Evolutionary conservation across 2,888 invertebrate species (phyloP), one percentile per base, ranked within the genome.

Genomic region (Chymomyza amoena): DNA sequence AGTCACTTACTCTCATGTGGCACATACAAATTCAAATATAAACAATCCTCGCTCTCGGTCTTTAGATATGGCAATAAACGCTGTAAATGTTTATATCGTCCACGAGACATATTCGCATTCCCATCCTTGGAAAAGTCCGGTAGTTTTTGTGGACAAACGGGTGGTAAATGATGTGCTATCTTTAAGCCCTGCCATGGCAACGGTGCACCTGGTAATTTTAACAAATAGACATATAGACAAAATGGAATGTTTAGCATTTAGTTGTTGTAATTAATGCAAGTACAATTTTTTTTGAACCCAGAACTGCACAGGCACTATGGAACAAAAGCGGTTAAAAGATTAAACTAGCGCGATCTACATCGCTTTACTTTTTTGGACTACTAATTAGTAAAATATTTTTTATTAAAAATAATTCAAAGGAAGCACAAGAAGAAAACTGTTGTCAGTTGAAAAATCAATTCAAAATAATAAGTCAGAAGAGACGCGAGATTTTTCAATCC

Each of bases 1-100:
- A 70, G 68, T 72, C 54, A 76, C 95, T 94, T 92, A 97, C 97
- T 96, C 92, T 94, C 94, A 75, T 95, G 95, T 1, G 98, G 98
- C 45, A 96, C 95, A 91, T 97, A 99, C 75, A 99, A 94, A 92
- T 98, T 99, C 89, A 99, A 93, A 91, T 96, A 97, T 66, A 98
- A 93, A 88, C 98, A 99, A 90, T 99, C 98, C 92, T 96, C 96
- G 64, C 94, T 95, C 89, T 96, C 95, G 68, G 94, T 93, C 76
- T 92, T 92, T 65, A 96, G 91, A 92, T 95, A 95, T 2, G 95
- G 94, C 81, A 95, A 92, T 76, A 98, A 93, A 76, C 95, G 94
- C 81, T 94, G 93, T 84, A 98, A 93, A 90, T 96, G 95, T 79
- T 94, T 93, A 89, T 94, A 94, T 54, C 96, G 93, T n/a, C 94